Evolutionary conservation across 2,888 invertebrate genomes (phyloP), one percentile per base, ranked within the genome.

Genomic region (Stenodema calcarata): DNA sequence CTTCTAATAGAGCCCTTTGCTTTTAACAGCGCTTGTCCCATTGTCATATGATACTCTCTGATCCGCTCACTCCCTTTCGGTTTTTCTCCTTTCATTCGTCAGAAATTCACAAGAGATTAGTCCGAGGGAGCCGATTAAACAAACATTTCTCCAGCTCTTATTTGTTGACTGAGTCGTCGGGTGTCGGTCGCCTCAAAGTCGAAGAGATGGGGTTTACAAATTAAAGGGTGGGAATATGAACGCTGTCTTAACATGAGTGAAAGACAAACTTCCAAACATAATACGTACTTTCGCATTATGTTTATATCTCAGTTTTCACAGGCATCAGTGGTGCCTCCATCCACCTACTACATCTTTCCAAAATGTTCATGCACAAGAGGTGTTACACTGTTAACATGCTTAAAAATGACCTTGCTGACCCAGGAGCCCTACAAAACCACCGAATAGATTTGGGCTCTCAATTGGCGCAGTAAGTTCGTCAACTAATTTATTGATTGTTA

Each of bases 21-120:
- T 4, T 35, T 23, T 18, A 27, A 44, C 44, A 80, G n/a, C 82
- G 69, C 27, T 35, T 12, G 28, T n/a, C 30, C 70, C 70, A 82
- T 82, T 82, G 82, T 82, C 82, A 82, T 41, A 28, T 82, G 82
- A 82, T 82, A 82, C 82, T 82, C 78, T 41, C 78, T 41, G 78
- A 44, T 44, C 78, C 78, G 44, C 27, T 41, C 42, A 62, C 44
- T 54, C 80, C 54, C 30, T 35, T n/a, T 44, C 30, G 41, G 82
- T 9, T 11, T 30, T 11, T 30, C 69, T 42, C 30, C 44, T 47
- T 80, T 27, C 62, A 69, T n/a, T 27, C 69, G 70, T 35, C 62
- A 1, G 69, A 82, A 82, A 82, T 82, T 54, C 82, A 69, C 82
- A 62, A 69, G 80, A 80, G 80, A 82, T 82, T 82, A 82, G 70